phyloP scores from a whole-genome alignment of 2,113 vertebrate genomes.

The Pogona vitticeps region DNA sequence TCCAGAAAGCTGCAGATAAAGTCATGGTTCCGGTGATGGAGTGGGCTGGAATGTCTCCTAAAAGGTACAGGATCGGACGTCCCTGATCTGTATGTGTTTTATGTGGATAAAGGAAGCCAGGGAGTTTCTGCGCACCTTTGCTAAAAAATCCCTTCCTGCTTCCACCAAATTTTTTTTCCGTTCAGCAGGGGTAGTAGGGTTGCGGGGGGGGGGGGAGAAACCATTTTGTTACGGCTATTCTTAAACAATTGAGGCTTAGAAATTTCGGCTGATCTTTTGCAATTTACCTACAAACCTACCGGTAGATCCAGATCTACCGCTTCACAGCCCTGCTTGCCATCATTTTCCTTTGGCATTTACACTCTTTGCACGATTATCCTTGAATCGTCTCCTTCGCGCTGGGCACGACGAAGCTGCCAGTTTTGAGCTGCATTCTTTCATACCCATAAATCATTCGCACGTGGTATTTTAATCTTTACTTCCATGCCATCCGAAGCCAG shows the following conservation, averaged over 20 bases:
- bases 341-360: neutral
- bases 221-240: neutral
- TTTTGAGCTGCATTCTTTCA: neutral
- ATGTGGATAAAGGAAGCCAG: too few species aligned
- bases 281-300: neutral
- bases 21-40: too few species aligned
- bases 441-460: neutral
- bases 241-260: neutral
- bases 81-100: too few species aligned
- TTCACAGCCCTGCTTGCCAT: neutral
- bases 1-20: too few species aligned
- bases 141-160: neutral
- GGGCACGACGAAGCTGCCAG: neutral
- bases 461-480: neutral
- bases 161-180: too few species aligned
- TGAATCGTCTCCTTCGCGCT: neutral
- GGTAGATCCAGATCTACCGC: neutral
- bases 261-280: neutral
- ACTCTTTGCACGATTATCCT: neutral
- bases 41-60: too few species aligned
- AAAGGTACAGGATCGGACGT: too few species aligned
- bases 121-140: too few species aligned
- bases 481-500: neutral
- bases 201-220: neutral
- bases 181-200: neutral